These are phyloP conservation scores for Microplitis manilae DNA, from an alignment of 2,888 invertebrate species.

Conservation along the genomic window DNA sequence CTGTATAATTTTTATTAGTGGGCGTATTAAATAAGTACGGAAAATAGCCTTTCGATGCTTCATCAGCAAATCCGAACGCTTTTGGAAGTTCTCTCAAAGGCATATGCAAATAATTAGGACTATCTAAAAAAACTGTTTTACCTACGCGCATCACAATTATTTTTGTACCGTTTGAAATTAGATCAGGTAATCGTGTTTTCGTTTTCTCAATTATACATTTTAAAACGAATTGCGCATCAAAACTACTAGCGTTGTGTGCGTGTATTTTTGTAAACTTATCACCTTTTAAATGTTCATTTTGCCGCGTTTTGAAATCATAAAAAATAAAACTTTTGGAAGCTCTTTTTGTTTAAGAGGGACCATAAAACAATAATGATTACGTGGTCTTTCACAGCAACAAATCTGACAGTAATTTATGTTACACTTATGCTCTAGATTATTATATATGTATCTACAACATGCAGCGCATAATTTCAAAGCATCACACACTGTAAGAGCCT, in stretches of 20 bases:
- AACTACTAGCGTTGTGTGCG: conserved; percentile 42
- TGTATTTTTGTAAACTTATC: too few relatives aligned
- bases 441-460: not conserved
- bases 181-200: conserved; percentile 36
- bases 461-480: too few relatives aligned
- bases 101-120: conserved; percentile 58
- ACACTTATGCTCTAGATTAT: not conserved
- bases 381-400: too few relatives aligned
- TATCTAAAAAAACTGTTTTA: conserved; percentile 52
- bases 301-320: too few relatives aligned
- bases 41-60: conserved; percentile 53
- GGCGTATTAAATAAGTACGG: conserved; percentile 55
- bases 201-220: conserved; percentile 35
- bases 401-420: not conserved
- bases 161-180: conserved; percentile 52
- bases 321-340: too few relatives aligned
- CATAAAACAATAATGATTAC: too few relatives aligned
- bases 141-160: conserved; percentile 44
- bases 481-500: not conserved
- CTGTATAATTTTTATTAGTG: conserved; percentile 53
- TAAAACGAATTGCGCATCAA: conserved; percentile 44
- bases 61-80: conserved; percentile 51
- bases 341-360: too few relatives aligned
- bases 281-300: too few relatives aligned
- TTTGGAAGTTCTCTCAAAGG: conserved; percentile 52